Base-by-base conservation (phyloP, 2,113 vertebrate genomes). In the Colius striatus region DNA sequence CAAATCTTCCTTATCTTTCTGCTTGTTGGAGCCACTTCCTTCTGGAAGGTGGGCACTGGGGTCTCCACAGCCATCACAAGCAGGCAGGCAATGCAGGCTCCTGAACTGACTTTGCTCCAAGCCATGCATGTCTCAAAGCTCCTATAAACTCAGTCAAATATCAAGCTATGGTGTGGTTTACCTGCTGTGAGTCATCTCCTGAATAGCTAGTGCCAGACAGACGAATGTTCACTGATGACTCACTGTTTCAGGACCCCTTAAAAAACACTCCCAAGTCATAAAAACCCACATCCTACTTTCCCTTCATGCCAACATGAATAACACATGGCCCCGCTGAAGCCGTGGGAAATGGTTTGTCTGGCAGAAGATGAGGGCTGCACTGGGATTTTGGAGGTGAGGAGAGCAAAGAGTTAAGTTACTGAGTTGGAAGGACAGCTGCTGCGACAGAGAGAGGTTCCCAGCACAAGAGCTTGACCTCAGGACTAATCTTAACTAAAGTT, bases 261-360 rank as follows among this genome's bases (percentile, higher is more conserved):
- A 77, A 92, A 92, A 94, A 82, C 77, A 68, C 88, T 95, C 90
- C 82, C 45, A 34, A 17, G 70, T 68, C 41, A 90, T 90, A 95
- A 93, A 81, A 87, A n/a, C 84, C 90, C 86, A 92, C 70, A 84
- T 50, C 68, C 61, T 84, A 68, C 88, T 93, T 96, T 94, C 88
- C n/a, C 76, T 88, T 84, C 38, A 29, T 0, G 0, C 23, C 60
- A 41, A 63, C 14, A 48, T 27, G 63, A 89, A 58, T 38, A 92
- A 81, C 13, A 25, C 34, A 41, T 0, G 1, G 23, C 60, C 66
- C 58, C 47, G 41, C 29, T 70, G 78, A 73, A 83, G 72, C 41
- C 0, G 0, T 43, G 20, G 50, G 62, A 79, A 70, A 47, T 70
- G 18, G 87, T 34, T 67, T 0, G 4, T 50, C 82, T 29, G 26